These are phyloP conservation scores for Idaea biselata DNA, from an alignment of 2,888 invertebrate species.

Conservation along the genomic window DNA sequence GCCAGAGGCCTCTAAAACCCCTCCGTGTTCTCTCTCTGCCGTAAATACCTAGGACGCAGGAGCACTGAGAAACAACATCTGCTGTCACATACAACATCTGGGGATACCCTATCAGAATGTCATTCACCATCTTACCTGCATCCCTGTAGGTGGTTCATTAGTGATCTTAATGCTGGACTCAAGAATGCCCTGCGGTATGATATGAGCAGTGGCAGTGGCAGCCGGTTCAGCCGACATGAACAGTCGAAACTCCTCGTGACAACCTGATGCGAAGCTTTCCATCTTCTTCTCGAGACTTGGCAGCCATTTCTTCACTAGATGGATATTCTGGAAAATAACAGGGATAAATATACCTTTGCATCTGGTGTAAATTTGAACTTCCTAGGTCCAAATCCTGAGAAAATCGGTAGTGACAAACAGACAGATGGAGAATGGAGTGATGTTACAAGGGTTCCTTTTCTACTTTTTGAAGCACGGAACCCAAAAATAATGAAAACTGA, in stretches of 20 bases:
- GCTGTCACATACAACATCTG: too few relatives aligned
- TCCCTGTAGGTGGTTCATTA: constrained; percentile 98
- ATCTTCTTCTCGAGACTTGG: constrained; percentile 94
- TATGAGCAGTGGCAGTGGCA: constrained; percentile 91
- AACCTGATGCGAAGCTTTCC: constrained; percentile 90
- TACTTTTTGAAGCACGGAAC: neutral
- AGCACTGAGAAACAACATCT: too few relatives aligned
- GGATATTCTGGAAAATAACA: constrained; percentile 87
- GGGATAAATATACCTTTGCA: too few relatives aligned
- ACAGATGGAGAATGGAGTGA: too few relatives aligned
- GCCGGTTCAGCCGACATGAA: constrained; percentile 98
- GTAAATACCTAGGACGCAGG: too few relatives aligned
- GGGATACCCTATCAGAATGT: too few relatives aligned
- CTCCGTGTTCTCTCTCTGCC: too few relatives aligned
- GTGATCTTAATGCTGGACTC: constrained; percentile 98
- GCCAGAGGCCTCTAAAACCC: too few relatives aligned
- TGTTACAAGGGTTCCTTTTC: too few relatives aligned
- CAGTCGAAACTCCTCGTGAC: constrained; percentile 90
- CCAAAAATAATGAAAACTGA: neutral
- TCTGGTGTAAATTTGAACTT: too few relatives aligned
- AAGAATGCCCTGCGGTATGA: constrained; percentile 96
- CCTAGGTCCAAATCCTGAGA: too few relatives aligned
- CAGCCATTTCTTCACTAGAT: constrained; percentile 96
- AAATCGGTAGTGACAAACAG: too few relatives aligned
- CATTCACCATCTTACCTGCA: constrained; percentile 77